Evolutionary conservation across 2,888 invertebrate genomes (phyloP), one percentile per base, ranked within the genome.

Genomic region (Bombylius major): DNA sequence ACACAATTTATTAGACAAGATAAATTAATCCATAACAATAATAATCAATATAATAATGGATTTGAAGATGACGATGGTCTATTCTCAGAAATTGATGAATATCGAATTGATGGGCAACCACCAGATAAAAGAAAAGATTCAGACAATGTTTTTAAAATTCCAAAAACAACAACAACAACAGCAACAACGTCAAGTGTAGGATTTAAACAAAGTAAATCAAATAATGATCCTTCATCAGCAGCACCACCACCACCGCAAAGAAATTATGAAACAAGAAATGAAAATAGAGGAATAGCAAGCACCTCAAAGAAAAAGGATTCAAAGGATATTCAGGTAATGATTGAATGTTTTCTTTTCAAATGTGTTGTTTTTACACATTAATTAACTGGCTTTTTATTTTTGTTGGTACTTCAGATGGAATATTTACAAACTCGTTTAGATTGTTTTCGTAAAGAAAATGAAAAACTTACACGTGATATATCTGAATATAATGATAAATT

Each of bases 401-500:
- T 23, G 1, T 23, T 23, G 1, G 23, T 23, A 3, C 23, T 23
- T 23, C 9, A 36, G 36, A 6, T 36, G 1, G 4, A 42, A 11
- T 42, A 42, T 42, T 42, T 59, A 7, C 56, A 42, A 14, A 52
- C 47, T 6, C 47, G 50, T 11, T 46, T 54, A 8, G 51, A 48
- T 14, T 12, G 23, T 5, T 45, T 54, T 5, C 53, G 56, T 48
- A 57, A 58, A 46, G 57, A 61, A 50, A 60, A 57, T 47, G 57
- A 61, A 33, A 56, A 59, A 36, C 48, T 62, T 1, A 36, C 58
- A 45, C 54, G 55, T 31, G 58, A 59, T 39, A 42, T 51, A 31
- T 39, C 47, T 5, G 55, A 58, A 11, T 47, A 59, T 12, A 56
- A 52, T 49, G 59, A 62, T 42, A 59, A 59, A 54, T 58, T 60